Base-by-base conservation (phyloP, 2,888 invertebrate species). In the Dolichomitus sp. region DNA sequence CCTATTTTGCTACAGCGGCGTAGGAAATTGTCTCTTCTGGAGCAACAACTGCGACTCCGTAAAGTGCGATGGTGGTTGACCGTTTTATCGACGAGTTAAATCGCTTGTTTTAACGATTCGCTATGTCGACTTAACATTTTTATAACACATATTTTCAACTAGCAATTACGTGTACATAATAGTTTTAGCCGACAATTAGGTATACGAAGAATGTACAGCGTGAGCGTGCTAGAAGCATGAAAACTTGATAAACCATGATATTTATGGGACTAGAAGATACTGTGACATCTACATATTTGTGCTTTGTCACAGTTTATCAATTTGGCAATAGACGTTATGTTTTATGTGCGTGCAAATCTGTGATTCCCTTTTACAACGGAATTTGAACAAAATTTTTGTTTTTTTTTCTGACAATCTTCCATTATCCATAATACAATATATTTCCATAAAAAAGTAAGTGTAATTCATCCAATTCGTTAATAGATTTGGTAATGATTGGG, bases 11-110 rank as follows among this genome's bases (percentile, higher is more conserved):
- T 99, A 99, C 95, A 98, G 98, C 93, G 99, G 99, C 83, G 96
- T 98, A 76, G 99, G 99, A 27, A 98, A 98, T 94, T 99, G 99
- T 94, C 95, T 99, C 85, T 97, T 99, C 92, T 98, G 98, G 98
- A 96, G 96, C 84, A 95, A 95, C 87, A 97, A 96, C 90, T 98
- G 98, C 93, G 97, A 98, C 84, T 89, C 91, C 61, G 89, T 91
- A 59, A 91, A 91, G 84, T 93, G 93, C 54, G 90, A 92, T 68
- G 91, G 89, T 80, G 90, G 90, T 84, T 93, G 88, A 92, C 80
- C 6, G 70, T 50, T 48, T 50, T 12, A 14, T 65, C 54, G 45
- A 27, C 30, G 59, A 23, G 19, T 59, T 33, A 33, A n/a, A 12
- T 30, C 33, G 14, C 9, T 14, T n/a, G 6, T 50, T 37, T 14